phyloP scores from a whole-genome alignment of 2,888 invertebrate species.

The Acanthosepion esculentum region DNA sequence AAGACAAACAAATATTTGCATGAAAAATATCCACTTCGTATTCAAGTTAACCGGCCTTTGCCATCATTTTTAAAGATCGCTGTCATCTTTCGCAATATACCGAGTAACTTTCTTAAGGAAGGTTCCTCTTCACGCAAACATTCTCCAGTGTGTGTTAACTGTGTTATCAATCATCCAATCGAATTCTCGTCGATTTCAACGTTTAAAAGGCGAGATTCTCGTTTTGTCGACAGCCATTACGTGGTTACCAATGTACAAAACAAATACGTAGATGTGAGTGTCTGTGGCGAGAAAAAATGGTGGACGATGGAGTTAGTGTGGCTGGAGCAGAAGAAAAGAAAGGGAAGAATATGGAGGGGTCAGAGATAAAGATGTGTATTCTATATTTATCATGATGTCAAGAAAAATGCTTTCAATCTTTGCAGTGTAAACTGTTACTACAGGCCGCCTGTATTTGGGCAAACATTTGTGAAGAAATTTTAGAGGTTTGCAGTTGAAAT shows the following conservation, averaged over 20 bases:
- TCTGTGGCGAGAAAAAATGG: background rate
- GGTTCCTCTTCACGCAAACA: slow-evolving; percentile 1
- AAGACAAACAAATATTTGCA: background rate
- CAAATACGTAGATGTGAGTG: background rate
- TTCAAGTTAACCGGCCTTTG: background rate
- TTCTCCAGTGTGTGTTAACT: background rate
- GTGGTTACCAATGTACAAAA: background rate
- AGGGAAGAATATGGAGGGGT: too few species aligned
- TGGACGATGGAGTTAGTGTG: too few species aligned
- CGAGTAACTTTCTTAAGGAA: background rate
- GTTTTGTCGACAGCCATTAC: background rate
- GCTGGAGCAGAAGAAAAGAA: too few species aligned
- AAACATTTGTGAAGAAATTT: background rate
- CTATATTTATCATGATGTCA: background rate
- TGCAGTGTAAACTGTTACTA: background rate
- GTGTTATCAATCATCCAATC: background rate
- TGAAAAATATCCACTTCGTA: background rate
- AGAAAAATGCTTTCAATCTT: background rate
- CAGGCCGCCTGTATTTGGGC: background rate
- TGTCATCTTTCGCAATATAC: background rate
- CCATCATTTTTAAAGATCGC: background rate
- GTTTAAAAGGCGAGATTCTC: background rate
- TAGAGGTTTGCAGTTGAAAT: background rate
- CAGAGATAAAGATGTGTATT: too few species aligned
- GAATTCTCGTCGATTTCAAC: background rate